Evolutionary conservation across 2,113 vertebrate genomes (phyloP), one percentile per base, ranked within the genome.

Genomic region (Pimephales promelas): DNA sequence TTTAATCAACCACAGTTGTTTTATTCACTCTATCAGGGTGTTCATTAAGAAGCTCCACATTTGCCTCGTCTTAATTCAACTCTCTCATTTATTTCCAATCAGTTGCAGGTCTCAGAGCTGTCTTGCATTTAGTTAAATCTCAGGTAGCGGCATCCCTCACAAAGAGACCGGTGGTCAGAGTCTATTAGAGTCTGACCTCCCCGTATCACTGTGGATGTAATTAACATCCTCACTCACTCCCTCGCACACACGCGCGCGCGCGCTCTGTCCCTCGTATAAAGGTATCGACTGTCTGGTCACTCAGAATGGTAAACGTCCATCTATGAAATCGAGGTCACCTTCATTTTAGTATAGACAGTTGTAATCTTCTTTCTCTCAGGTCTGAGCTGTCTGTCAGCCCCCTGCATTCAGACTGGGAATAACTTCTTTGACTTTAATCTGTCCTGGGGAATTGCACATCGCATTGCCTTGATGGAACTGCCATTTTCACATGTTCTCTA

Each of bases 61-160:
- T 81, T 87, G 83, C 81, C 79, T 83, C 85, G 68, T 18, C 75
- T 85, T 83, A 83, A 87, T 83, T 83, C 74, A 75, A n/a, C 57
- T 40, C 66, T 78, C 71, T 84, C 79, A 87, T 87, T 84, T 84
- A 78, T 82, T 87, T 87, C 86, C 83, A 86, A 84, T 86, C 82
- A 87, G 66, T 43, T 45, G 45, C 79, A 66, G 47, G 73, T 85
- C 86, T 87, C 40, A 40, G 68, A 85, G 74, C 83, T 54, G 26
- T 79, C 86, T 87, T 52, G 40, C 56, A 68, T 83, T 83, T 83
- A 83, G 72, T 83, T 83, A 61, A 79, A 84, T 79, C 40, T 83
- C 75, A 70, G 72, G 61, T 79, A 62, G 47, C 40, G 43, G 57
- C 57, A 64, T 64, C 56, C 73, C 26, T 85, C n/a, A 24, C 79